Evolutionary conservation across 2,797 vertebrate genomes (phyloP), one percentile per base, ranked within the genome.

Genomic region (Crax fasciolata): DNA sequence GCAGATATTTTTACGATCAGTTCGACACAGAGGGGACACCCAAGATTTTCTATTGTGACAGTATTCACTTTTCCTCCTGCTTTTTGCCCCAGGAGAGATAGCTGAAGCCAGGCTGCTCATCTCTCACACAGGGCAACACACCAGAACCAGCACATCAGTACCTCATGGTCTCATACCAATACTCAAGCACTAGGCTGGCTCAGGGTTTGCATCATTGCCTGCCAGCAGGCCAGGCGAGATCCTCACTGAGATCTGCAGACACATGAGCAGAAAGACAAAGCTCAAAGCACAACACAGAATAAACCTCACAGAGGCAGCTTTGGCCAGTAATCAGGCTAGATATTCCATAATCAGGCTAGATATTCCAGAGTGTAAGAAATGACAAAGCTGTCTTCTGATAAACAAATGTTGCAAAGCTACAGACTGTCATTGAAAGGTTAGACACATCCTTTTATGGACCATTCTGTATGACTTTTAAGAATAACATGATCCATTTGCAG

Each of bases 41-140:
- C 25, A 17, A 54, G 8, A 1, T 13, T 66, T 73, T 85, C 39
- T 67, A 9, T 24, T n/a, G 48, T 46, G 44, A 39, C 12, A 3
- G 2, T 10, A 19, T 59, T 10, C 39, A 6, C 10, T 58, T 63
- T 17, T 44, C 7, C 27, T 66, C 24, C 68, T 71, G 25, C 44
- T 23, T 21, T 12, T 35, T 41, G 12, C 25, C 35, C 28, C 23
- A n/a, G 1, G 0, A 21, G 13, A 68, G 19, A n/a, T 1, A 0
- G 5, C n/a, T 20, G 30, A 25, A 62, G 18, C 18, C 28, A 9
- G 19, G 9, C 30, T 65, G 32, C 76, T 55, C 27, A 12, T n/a
- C 24, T 30, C 41, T 85, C 0, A 0, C 63, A 4, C 15, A 2
- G 5, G 32, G 11, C 1, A 1, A 32, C 21, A 17, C 23, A 18